A percentile compares a stretch with the other conserved stretches of the same genome.
Conservation (phyloP, 2,888 invertebrate genomes). For the Aphrophora alni region DNA sequence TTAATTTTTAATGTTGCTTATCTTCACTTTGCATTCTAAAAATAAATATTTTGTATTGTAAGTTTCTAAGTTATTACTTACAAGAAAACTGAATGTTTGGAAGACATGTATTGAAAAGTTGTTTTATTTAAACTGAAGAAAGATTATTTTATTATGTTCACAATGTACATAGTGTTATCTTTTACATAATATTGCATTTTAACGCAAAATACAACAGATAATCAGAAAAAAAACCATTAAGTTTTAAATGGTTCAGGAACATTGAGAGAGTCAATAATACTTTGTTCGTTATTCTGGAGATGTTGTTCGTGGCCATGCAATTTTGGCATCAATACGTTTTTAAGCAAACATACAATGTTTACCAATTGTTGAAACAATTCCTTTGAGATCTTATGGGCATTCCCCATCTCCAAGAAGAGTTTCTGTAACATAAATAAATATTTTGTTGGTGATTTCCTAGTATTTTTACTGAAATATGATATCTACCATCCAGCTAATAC, state of each 20-base stretch:
- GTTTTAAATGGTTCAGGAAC: neutral
- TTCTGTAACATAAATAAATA: slow-evolving; percentile 76
- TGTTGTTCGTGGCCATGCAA: slow-evolving; percentile 85
- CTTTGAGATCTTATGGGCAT: slow-evolving; percentile 88
- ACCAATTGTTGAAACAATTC: slow-evolving; percentile 61
- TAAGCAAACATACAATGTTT: slow-evolving; percentile 92
- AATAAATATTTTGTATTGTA: too few relatives aligned
- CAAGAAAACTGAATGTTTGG: neutral
- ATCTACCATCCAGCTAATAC: too few relatives aligned
- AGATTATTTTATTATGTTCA: too few relatives aligned
- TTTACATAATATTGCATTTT: neutral
- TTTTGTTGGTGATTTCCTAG: too few relatives aligned
- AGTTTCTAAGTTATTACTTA: neutral
- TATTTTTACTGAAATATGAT: too few relatives aligned
- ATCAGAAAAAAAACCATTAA: neutral
- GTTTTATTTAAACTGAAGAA: neutral
- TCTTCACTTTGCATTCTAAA: too few relatives aligned
- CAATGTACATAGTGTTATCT: neutral
- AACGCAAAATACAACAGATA: neutral
- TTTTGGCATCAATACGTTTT: slow-evolving; percentile 95
- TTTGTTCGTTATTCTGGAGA: slow-evolving; percentile 36
- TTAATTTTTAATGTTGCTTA: too few relatives aligned
- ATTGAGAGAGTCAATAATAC: neutral
- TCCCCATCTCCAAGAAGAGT: slow-evolving; percentile 87
- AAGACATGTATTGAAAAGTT: neutral